A percentile compares a stretch with the other conserved stretches of the same genome.
Evolutionary conservation across 2,888 invertebrate genomes (phyloP).

Genomic region (Protophormia terraenovae): DNA sequence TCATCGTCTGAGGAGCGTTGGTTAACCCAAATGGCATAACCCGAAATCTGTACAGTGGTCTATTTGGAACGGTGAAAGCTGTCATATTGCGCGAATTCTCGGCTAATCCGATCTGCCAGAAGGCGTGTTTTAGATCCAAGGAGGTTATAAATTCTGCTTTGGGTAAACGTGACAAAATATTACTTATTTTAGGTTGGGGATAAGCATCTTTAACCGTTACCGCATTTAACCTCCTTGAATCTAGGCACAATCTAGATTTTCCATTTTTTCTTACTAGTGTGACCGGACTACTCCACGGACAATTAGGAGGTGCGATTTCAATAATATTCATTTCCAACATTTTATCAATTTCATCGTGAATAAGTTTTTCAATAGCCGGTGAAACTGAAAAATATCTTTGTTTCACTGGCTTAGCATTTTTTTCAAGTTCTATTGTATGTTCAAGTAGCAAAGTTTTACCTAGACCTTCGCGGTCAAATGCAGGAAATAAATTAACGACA

Average conservation of each 20-base stretch:
- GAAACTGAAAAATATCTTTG: constrained; percentile 15
- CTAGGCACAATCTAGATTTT: no score
- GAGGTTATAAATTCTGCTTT: no score
- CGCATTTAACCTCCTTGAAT: no score
- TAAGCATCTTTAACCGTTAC: no score
- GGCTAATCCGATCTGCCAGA: no score
- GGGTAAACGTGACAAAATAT: no score
- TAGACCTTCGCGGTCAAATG: constrained; percentile 8
- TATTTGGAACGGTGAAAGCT: neutral
- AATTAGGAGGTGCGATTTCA: neutral
- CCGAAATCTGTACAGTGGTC: neutral
- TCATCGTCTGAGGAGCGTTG: neutral
- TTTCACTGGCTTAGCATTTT: neutral
- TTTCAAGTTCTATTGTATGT: neutral
- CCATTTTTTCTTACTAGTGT: no score
- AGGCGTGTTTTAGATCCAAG: no score
- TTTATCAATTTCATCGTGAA: constrained; percentile 1
- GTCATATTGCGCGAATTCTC: no score
- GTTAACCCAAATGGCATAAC: neutral
- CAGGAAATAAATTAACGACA: neutral
- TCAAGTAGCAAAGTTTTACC: neutral
- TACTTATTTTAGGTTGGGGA: no score
- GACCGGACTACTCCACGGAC: no score
- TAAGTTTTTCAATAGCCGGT: neutral
- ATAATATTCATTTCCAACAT: neutral